phyloP scores from a whole-genome alignment of 1,140 invertebrate species.

The Drosophila subobscura region DNA sequence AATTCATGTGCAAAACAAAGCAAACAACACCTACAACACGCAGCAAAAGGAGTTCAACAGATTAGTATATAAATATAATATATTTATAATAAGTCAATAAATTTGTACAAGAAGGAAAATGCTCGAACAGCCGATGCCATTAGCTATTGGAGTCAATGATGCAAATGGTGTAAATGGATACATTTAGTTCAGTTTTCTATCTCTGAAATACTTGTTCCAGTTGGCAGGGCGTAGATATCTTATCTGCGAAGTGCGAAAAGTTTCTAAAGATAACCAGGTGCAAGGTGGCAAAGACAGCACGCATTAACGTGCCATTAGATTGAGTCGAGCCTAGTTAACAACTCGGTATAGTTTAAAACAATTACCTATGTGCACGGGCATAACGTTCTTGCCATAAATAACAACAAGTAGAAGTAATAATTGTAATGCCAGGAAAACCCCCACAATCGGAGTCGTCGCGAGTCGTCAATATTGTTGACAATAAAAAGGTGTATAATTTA shows the following conservation, averaged over 20 bases:
- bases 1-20: slow-evolving; percentile 27
- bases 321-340: slow-evolving; percentile 12
- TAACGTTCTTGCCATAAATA: slow-evolving; percentile 28
- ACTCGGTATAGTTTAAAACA: slow-evolving; percentile 18
- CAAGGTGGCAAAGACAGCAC: slow-evolving; percentile 2
- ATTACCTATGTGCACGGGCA: slow-evolving; percentile 38
- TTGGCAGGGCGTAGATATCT: slow-evolving; percentile 2
- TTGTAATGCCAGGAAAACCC: slow-evolving; percentile 48
- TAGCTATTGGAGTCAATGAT: not conserved
- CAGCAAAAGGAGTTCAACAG: slow-evolving; percentile 16
- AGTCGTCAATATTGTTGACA: slow-evolving; percentile 79
- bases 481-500: slow-evolving; percentile 65
- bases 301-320: slow-evolving; percentile 5
- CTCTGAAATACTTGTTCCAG: not conserved
- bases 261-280: slow-evolving; percentile 6
- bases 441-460: slow-evolving; percentile 53
- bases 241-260: slow-evolving; percentile 8
- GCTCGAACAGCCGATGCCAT: slow-evolving; percentile 17
- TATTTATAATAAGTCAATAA: slow-evolving; percentile 35
- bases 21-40: slow-evolving; percentile 18
- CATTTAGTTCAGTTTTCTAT: not conserved
- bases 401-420: slow-evolving; percentile 14
- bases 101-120: not conserved
- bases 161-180: not conserved
- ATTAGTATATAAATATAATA: slow-evolving; percentile 25